Conservation (phyloP, 1,140 invertebrate genomes). For the Caenorhabditis inopinata region DNA sequence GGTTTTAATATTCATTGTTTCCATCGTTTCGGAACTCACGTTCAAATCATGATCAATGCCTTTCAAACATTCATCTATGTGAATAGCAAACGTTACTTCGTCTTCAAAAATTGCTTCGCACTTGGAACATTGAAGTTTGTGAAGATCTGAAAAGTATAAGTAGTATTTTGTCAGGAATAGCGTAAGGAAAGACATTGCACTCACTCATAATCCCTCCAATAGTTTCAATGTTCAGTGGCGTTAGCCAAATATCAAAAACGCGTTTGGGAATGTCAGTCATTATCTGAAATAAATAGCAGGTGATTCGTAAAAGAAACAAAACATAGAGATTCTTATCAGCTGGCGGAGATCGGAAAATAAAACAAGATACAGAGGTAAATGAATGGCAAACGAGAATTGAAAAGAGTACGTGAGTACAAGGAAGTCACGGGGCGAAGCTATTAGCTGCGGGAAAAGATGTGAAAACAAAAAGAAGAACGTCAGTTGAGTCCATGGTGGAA, state of each 20-base stretch:
- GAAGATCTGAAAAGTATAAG: not conserved
- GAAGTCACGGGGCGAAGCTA: constrained; percentile 9
- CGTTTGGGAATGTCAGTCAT: no score
- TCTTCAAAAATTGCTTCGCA: not conserved
- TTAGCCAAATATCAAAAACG: no score
- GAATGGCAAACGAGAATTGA: constrained; percentile 17
- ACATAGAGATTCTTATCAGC: not conserved
- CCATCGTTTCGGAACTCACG: not conserved
- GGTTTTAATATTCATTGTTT: no score
- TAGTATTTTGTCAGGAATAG: no score
- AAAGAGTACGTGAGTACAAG: constrained; percentile 11
- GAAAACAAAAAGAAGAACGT: not conserved
- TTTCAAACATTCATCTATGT: not conserved
- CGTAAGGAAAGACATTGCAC: no score
- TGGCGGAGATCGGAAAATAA: not conserved
- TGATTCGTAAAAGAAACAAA: not conserved
- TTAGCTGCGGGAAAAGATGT: not conserved
- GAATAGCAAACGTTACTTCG: not conserved
- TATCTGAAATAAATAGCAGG: no score
- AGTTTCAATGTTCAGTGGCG: no score
- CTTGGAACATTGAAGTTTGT: not conserved
- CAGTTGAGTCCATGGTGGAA: not conserved
- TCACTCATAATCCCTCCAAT: no score
- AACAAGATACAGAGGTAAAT: not conserved
- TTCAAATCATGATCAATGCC: not conserved